Evolutionary conservation across 2,888 invertebrate genomes (phyloP).

Genomic region (Trachelus iudaicus): DNA sequence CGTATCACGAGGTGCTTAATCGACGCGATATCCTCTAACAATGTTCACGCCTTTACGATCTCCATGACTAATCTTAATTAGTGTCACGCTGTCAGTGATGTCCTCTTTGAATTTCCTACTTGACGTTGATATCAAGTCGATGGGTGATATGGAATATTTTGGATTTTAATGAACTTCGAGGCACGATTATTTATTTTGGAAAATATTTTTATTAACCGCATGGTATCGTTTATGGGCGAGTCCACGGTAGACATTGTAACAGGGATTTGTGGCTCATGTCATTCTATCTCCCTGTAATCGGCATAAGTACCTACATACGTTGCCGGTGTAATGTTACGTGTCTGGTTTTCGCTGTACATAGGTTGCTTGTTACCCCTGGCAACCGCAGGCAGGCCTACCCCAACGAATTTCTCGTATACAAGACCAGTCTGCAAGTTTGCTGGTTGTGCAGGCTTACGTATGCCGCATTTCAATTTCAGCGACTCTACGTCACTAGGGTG

Average conservation of each 20-base stretch:
- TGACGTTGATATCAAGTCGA: neutral
- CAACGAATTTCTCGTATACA: neutral
- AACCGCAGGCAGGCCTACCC: neutral
- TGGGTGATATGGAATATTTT: neutral
- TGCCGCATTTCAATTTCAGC: slow-evolving; percentile 28
- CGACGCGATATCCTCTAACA: slow-evolving; percentile 10
- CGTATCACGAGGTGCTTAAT: slow-evolving; percentile 29
- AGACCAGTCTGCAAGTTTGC: neutral
- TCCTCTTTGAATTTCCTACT: neutral
- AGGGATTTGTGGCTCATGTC: neutral
- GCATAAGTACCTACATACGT: neutral
- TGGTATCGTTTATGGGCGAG: neutral
- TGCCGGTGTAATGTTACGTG: neutral
- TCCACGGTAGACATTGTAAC: neutral
- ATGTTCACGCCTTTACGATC: slow-evolving; percentile 6
- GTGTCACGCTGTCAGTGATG: neutral
- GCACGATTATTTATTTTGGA: neutral
- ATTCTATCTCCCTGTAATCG: neutral
- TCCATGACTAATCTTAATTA: neutral
- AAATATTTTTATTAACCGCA: neutral
- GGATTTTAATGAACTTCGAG: neutral
- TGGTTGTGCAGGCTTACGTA: neutral
- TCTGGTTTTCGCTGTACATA: neutral
- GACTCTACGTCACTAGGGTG: slow-evolving; percentile 23
- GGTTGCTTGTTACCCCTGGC: neutral